Evolutionary conservation across 2,113 vertebrate species (phyloP), one percentile per base, ranked within the genome.

Genomic region (Heliornis fulica): DNA sequence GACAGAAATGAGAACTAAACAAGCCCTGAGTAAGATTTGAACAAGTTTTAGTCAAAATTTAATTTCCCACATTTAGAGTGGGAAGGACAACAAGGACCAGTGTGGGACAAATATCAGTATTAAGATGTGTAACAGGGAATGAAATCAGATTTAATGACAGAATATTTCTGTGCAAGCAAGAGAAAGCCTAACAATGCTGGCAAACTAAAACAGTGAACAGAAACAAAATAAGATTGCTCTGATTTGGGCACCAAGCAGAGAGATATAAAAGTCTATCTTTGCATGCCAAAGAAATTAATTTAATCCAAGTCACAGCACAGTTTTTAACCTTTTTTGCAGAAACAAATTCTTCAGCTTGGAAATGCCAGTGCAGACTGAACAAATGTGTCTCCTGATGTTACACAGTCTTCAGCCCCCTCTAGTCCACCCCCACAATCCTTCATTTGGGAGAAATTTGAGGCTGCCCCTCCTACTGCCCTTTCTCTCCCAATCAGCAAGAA

Each of bases 261-360:
- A 83, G 51, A 91, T 94, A 57, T 83, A 94, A 60, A 74, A 90
- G 40, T 34, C 71, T 94, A 26, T 95, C 84, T 76, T 83, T 94
- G 83, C 45, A 81, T 95, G 96, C 78, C 95, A 97, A 96, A 84
- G 68, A 96, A 96, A 96, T 96, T 94, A 94, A 96, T 97, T 92
- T 96, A 89, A 94, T 95, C 81, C 86, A 96, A 96, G 92, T 65
- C 78, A 88, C 59, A 88, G 95, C 97, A 96, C 89, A 97, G 90
- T 96, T 96, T 96, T 96, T 97, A 97, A 97, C 96, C 96, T 96
- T 97, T 97, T 90, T 94, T 96, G 12, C 68, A 96, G 93, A 96
- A 96, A 96, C 91, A 95, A 95, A 89, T 94, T 96, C 86, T 93
- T 95, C 92, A 92, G 68, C 89, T 95, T 96, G 83, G 71, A 97